A percentile compares a stretch with the other conserved stretches of the same genome.
These are phyloP conservation scores for Alentia gelatinosa DNA, from an alignment of 2,888 invertebrate species.

Conservation along the genomic window DNA sequence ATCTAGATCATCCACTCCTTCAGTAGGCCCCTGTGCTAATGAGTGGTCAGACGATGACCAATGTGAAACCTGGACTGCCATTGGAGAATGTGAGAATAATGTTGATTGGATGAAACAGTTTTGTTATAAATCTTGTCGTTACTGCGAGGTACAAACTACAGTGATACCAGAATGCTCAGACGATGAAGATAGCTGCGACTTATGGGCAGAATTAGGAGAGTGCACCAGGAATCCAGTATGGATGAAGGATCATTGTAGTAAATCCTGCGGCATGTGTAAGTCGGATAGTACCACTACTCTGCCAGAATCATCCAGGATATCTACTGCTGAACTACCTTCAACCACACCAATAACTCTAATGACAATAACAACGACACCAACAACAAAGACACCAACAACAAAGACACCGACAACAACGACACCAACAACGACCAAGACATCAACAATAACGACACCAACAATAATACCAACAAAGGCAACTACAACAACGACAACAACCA, in stretches of 20 bases:
- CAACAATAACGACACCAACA: not conserved
- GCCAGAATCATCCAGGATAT: not conserved
- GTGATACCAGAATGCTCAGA: too few species aligned
- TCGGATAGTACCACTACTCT: not conserved
- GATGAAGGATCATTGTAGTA: too few species aligned
- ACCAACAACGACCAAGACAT: not conserved
- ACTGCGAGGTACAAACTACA: not conserved
- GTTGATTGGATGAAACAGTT: conserved; percentile 15
- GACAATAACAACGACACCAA: not conserved
- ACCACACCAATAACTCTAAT: not conserved
- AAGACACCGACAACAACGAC: not conserved
- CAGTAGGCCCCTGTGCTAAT: too few species aligned
- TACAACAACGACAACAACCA: not conserved
- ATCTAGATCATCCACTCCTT: too few species aligned
- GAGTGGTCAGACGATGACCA: too few species aligned
- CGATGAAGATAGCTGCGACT: too few species aligned
- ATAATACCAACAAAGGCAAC: not conserved
- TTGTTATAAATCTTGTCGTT: not conserved
- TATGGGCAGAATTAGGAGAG: too few species aligned
- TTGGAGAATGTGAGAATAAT: conserved; percentile 14
- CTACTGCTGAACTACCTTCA: not conserved
- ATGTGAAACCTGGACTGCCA: not conserved
- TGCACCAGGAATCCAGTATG: too few species aligned
- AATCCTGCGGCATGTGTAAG: too few species aligned
- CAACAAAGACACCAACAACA: not conserved